Conservation (phyloP, 2,113 vertebrate species). For the Formicarius rufipectus region DNA sequence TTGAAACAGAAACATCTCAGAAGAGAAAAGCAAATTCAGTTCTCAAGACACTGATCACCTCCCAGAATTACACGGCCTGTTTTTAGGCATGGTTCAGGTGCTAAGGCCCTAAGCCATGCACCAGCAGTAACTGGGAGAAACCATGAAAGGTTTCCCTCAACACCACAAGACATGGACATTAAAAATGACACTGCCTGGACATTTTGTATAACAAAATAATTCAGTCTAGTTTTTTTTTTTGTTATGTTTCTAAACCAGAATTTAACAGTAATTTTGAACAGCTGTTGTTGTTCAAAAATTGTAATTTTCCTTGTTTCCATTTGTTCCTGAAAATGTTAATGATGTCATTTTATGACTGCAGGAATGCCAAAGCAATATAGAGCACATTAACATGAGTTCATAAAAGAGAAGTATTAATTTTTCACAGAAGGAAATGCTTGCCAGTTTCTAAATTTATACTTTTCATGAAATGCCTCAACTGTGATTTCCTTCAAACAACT, state of each 20-base stretch:
- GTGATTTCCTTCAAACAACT: background rate
- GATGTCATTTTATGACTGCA: conserved; percentile 14
- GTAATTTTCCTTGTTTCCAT: background rate
- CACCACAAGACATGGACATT: background rate
- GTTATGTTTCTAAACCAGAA: background rate
- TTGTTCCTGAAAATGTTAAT: conserved; percentile 26
- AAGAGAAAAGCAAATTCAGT: background rate
- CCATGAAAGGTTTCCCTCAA: background rate
- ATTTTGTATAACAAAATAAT: background rate
- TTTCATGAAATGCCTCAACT: background rate
- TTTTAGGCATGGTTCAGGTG: background rate
- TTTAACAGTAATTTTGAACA: background rate
- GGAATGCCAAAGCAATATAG: background rate
- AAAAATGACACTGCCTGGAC: background rate
- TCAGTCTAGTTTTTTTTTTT: background rate
- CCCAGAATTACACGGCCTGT: background rate
- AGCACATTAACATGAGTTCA: background rate
- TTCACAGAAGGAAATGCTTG: background rate
- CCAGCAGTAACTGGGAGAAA: background rate
- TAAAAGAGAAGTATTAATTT: conserved; percentile 3
- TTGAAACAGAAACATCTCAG: background rate
- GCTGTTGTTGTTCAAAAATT: background rate
- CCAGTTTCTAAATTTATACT: background rate
- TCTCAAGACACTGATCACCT: background rate
- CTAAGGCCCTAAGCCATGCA: background rate